These are phyloP conservation scores for Dryobates pubescens DNA, from an alignment of 2,797 vertebrate genomes.

Conservation along the genomic window DNA sequence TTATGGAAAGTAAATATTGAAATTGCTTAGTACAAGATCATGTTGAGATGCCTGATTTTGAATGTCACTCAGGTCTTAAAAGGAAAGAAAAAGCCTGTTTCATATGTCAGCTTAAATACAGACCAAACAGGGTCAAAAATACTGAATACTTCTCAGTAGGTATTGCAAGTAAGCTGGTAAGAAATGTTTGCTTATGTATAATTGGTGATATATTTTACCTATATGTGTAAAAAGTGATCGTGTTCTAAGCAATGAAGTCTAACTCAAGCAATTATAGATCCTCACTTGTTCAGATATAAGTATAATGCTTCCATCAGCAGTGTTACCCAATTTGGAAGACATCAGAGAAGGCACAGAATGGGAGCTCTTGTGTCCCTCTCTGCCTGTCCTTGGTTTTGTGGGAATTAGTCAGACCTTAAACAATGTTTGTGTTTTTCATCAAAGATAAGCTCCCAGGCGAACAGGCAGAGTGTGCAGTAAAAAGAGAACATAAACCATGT, in stretches of 20 bases:
- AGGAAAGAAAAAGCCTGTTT: background rate
- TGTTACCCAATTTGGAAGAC: background rate
- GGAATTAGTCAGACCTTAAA: slow-evolving; percentile 42
- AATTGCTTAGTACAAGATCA: background rate
- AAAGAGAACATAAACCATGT: slow-evolving; percentile 26
- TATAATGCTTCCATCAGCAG: background rate
- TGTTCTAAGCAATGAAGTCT: background rate
- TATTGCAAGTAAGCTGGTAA: background rate
- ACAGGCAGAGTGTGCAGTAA: slow-evolving; percentile 55
- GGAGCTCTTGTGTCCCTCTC: background rate
- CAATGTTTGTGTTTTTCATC: slow-evolving; percentile 37
- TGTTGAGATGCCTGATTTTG: slow-evolving; percentile 6
- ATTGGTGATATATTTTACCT: background rate
- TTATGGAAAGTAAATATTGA: slow-evolving; percentile 32
- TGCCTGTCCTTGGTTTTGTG: background rate
- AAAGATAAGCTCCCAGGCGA: slow-evolving; percentile 48
- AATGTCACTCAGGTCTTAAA: background rate
- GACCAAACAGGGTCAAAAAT: background rate
- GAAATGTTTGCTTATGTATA: background rate
- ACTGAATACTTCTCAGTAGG: background rate
- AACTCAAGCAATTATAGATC: background rate
- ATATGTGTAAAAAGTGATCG: background rate
- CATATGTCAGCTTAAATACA: background rate
- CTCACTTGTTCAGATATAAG: background rate
- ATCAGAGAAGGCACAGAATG: background rate